Evolutionary conservation across 2,888 invertebrate species (phyloP).

Genomic region (Stegana nigrithorax): DNA sequence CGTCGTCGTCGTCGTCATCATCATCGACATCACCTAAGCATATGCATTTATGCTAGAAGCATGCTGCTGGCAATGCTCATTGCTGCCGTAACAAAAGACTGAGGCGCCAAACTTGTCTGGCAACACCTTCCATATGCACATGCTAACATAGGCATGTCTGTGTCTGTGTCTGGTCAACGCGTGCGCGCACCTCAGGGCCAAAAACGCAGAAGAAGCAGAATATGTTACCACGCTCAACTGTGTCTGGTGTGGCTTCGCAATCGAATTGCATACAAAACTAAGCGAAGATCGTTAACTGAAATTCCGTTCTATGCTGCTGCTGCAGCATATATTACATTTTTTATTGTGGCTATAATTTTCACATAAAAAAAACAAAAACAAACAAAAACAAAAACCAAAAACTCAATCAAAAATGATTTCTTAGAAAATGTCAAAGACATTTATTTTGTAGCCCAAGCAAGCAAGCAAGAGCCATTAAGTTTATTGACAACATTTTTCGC

Average conservation of each 20-base stretch:
- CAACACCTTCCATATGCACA: neutral
- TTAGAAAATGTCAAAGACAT: slow-evolving; percentile 25
- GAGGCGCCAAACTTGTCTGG: slow-evolving; percentile 41
- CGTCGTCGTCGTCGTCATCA: too few relatives aligned
- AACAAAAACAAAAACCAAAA: slow-evolving; percentile 4
- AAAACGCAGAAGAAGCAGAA: slow-evolving; percentile 4
- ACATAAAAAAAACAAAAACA: neutral
- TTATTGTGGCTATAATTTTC: too few relatives aligned
- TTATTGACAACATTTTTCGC: slow-evolving; percentile 44
- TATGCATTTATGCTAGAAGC: slow-evolving; percentile 10
- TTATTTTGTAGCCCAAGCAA: too few relatives aligned
- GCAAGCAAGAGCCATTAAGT: too few relatives aligned
- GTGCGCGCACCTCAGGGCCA: slow-evolving; percentile 44
- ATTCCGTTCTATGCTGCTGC: slow-evolving; percentile 19
- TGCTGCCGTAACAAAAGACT: slow-evolving; percentile 50
- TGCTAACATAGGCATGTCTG: neutral
- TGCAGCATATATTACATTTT: neutral
- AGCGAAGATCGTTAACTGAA: too few relatives aligned
- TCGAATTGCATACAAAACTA: neutral
- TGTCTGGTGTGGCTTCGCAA: neutral
- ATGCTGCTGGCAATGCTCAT: too few relatives aligned
- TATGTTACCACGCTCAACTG: too few relatives aligned
- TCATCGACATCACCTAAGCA: slow-evolving; percentile 25
- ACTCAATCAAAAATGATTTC: slow-evolving; percentile 9
- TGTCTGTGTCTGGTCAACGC: neutral